These are phyloP conservation scores for Hippocampus mohnikei DNA, from an alignment of 2,113 vertebrate species.

Conservation along the genomic window DNA sequence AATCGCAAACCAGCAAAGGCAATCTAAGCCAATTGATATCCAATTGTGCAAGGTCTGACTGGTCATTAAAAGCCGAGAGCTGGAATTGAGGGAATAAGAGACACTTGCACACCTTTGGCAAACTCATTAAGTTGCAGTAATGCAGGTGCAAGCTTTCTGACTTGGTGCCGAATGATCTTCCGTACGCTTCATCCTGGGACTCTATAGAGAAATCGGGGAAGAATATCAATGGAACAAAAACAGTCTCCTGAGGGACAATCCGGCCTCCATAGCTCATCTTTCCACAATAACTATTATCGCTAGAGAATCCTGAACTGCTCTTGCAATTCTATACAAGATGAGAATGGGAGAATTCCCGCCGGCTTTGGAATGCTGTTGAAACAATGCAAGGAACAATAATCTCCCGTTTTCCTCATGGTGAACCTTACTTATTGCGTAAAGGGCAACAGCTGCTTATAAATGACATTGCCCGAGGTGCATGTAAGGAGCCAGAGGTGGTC, in stretches of 20 bases:
- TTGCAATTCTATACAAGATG: conserved; percentile 23
- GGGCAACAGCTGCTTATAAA: conserved; percentile 8
- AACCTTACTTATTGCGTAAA: conserved; percentile 3
- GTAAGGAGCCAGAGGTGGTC: conserved; percentile 12
- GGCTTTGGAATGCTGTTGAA: conserved; percentile 15
- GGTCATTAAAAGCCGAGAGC: conserved; percentile 48
- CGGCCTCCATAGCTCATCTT: conserved; percentile 43
- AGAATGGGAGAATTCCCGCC: conserved; percentile 21
- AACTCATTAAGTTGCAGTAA: conserved; percentile 58
- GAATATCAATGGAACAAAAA: conserved; percentile 53
- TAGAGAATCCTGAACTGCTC: conserved; percentile 28
- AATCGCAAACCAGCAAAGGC: conserved; percentile 22
- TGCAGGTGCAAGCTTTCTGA: conserved; percentile 23
- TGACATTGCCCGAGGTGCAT: conserved; percentile 7
- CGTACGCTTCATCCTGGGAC: conserved; percentile 50
- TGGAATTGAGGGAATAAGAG: conserved; percentile 36
- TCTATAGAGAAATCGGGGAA: conserved; percentile 22
- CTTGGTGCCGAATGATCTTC: conserved; percentile 51
- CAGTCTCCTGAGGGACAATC: conserved; percentile 54
- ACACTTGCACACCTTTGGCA: conserved; percentile 46
- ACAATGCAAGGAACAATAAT: conserved; percentile 15
- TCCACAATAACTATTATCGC: conserved; percentile 46
- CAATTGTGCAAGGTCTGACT: conserved; percentile 23
- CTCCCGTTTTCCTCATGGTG: neutral
- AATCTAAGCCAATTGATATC: conserved; percentile 33